Base-by-base conservation (phyloP, 2,888 invertebrate species). In the Empis stercorea region DNA sequence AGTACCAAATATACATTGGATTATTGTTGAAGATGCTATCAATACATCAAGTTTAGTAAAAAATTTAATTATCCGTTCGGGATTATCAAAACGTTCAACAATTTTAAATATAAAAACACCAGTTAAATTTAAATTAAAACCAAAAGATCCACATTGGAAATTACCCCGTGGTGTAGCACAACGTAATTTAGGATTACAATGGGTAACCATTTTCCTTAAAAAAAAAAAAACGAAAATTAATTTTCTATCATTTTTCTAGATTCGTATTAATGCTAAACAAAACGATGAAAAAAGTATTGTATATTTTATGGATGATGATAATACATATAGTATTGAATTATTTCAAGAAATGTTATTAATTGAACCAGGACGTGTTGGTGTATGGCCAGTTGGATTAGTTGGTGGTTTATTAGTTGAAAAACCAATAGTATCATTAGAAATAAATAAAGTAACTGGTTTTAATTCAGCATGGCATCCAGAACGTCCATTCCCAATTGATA, bases 251-350 rank as follows among this genome's bases (percentile, higher is more conserved):
- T 64, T 20, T 64, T 71, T n/a, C 72, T 73, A 37, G 73, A 75
- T 59, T 73, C 61, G 67, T 3, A 38, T 50, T 6, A 59, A 68
- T 54, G 59, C 54, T 3, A 56, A 60, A 44, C 48, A 43, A 10
- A 75, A 56, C 66, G 75, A 59, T 83, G 87, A 13, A 10, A 63
- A 62, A 46, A 54, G 57, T 32, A 79, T 94, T 36, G 82, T 96
- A 0, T 97, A 86, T 68, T 96, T 97, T 66, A 94, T 94, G 73
- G 96, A 97, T 62, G 96, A 97, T 66, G 96, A 96, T 63, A 97
- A 97, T 64, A 84, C 93, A 0, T 97, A 97, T 63, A 80, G 86
- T 43, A 66, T 92, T 27, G 84, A 88, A 65, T 66, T 97, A 11
- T 97, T 97, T 71, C 79, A 83, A 49, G 94, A 95, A 78, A 89